A percentile compares a stretch with the other conserved stretches of the same genome.
phyloP scores from a whole-genome alignment of 2,113 vertebrate genomes.

The Anolis sagrei region DNA sequence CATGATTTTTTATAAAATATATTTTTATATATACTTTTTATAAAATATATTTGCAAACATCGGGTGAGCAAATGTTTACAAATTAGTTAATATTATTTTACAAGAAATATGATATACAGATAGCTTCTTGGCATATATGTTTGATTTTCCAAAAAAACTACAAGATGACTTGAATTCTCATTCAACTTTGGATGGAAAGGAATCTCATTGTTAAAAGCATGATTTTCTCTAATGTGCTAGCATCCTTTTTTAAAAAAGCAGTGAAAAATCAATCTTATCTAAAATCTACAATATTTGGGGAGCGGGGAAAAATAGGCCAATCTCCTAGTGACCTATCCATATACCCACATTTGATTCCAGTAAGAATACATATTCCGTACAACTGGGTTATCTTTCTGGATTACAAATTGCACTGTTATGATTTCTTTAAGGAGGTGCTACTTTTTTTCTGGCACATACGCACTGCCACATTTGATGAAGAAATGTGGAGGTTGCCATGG shows the following conservation, averaged over 20 bases:
- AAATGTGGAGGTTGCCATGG: slow-evolving; percentile 76
- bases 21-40: too few relatives aligned
- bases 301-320: slow-evolving; percentile 12
- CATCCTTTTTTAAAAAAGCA: background rate
- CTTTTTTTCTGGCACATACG: slow-evolving; percentile 70
- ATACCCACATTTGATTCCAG: fast-evolving
- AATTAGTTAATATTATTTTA: background rate
- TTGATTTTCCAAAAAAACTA: background rate
- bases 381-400: background rate
- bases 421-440: slow-evolving; percentile 64
- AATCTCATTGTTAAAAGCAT: fast-evolving
- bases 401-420: background rate
- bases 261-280: background rate
- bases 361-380: fast-evolving
- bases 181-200: background rate
- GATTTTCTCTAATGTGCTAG: background rate
- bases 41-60: background rate
- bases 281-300: slow-evolving; percentile 16
- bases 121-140: fast-evolving
- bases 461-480: slow-evolving; percentile 41
- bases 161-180: fast-evolving
- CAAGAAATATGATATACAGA: too few relatives aligned
- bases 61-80: background rate
- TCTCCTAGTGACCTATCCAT: too few relatives aligned
- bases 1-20: too few relatives aligned